Conservation (phyloP, 2,888 invertebrate species). For the Apodemia hepburni region DNA sequence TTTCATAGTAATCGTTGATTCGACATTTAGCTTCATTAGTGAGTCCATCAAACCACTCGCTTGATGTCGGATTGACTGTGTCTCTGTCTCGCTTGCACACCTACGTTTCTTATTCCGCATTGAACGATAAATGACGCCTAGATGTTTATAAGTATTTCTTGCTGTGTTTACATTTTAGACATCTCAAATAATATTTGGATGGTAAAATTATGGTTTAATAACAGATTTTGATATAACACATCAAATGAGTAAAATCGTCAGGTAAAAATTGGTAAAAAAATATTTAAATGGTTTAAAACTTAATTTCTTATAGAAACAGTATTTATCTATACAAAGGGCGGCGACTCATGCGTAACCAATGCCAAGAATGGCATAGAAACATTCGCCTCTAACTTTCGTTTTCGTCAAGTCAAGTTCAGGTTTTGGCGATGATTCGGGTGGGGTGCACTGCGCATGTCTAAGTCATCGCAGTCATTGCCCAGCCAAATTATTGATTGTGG, state of each 20-base stretch:
- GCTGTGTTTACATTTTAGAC: background rate
- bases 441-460: slow-evolving; percentile 60
- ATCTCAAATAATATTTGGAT: background rate
- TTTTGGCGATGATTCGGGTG: slow-evolving; percentile 67
- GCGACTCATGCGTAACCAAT: slow-evolving; percentile 43
- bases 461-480: slow-evolving; percentile 80
- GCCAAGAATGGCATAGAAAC: slow-evolving; percentile 75
- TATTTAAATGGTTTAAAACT: slow-evolving; percentile 15
- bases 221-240: background rate
- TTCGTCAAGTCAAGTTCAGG: slow-evolving; percentile 79
- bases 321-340: slow-evolving; percentile 33
- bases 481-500: slow-evolving; percentile 78
- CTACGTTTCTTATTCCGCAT: slow-evolving; percentile 22
- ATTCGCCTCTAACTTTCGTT: slow-evolving; percentile 74
- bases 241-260: background rate
- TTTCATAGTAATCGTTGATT: slow-evolving; percentile 2
- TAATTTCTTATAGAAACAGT: slow-evolving; percentile 28
- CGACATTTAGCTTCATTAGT: slow-evolving; percentile 20
- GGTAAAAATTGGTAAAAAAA: background rate
- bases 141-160: slow-evolving; percentile 1
- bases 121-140: background rate
- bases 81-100: slow-evolving; percentile 59
- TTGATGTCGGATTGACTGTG: slow-evolving; percentile 26
- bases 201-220: background rate
- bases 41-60: slow-evolving; percentile 21